These are phyloP conservation scores for Ptychoptera albimana DNA, from an alignment of 2,888 invertebrate genomes.

Conservation along the genomic window DNA sequence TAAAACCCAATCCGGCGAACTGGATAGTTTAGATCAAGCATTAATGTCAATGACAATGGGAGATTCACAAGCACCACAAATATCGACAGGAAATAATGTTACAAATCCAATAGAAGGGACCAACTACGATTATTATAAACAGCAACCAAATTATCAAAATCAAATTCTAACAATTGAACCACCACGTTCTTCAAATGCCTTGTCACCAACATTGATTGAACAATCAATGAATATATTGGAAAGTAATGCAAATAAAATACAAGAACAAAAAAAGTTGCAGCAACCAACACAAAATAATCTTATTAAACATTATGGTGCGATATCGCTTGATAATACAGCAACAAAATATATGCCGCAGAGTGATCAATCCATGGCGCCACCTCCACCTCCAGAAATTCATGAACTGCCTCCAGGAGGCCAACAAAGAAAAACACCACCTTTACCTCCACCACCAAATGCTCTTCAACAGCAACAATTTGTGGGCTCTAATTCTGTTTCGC, in stretches of 20 bases:
- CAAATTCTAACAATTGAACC: not conserved
- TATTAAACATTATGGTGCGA: not conserved
- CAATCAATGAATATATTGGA: too few species aligned
- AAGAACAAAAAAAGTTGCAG: not conserved
- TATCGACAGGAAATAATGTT: too few species aligned
- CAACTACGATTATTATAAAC: too few species aligned
- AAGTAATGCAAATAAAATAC: too few species aligned
- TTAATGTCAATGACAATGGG: constrained; percentile 3
- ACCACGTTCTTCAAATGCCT: constrained; percentile 1
- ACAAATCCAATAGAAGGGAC: too few species aligned
- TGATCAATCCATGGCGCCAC: not conserved
- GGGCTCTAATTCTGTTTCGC: too few species aligned
- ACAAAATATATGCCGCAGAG: not conserved
- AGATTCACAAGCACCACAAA: constrained; percentile 1
- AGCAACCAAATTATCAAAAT: too few species aligned
- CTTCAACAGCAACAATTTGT: constrained; percentile 1
- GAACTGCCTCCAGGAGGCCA: not conserved
- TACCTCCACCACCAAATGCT: constrained; percentile 8
- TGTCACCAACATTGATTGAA: not conserved
- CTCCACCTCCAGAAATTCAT: not conserved
- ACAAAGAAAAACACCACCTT: constrained; percentile 7
- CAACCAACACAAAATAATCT: not conserved
- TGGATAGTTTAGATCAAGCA: constrained; percentile 8
- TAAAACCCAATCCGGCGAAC: not conserved
- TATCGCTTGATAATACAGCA: not conserved